A percentile compares a stretch with the other conserved stretches of the same genome.
These are phyloP conservation scores for Cossypha polioptera DNA, from an alignment of 2,797 vertebrate genomes.

Conservation along the genomic window DNA sequence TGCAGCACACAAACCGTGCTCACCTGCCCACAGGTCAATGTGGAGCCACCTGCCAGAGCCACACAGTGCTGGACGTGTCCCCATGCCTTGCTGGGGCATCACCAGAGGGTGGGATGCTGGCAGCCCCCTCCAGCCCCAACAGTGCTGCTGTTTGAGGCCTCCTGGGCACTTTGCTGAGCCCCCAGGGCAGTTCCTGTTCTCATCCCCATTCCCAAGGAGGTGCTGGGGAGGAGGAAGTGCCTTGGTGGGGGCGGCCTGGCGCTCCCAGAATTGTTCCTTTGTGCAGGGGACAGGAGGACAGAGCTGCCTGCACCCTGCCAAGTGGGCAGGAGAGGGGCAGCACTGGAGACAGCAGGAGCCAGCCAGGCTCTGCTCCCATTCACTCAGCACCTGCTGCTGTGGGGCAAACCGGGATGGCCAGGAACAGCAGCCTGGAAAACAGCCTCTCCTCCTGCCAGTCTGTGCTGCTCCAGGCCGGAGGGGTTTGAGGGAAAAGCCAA, in stretches of 20 bases:
- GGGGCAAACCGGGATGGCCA: background rate
- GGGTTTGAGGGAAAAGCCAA: background rate
- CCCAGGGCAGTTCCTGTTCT: background rate
- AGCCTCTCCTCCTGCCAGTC: background rate
- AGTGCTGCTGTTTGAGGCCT: background rate
- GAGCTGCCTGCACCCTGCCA: background rate
- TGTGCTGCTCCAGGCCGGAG: background rate
- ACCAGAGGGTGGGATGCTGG: background rate
- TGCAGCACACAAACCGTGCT: background rate
- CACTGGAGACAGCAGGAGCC: background rate
- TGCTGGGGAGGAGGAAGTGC: conserved; percentile 16
- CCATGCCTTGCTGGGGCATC: fast-evolving
- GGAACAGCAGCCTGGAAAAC: background rate
- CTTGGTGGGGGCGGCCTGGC: background rate
- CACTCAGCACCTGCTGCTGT: background rate
- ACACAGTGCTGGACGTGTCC: fast-evolving
- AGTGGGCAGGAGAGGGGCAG: background rate
- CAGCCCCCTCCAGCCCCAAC: background rate
- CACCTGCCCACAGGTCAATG: background rate
- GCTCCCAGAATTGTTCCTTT: conserved; percentile 77
- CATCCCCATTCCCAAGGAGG: background rate
- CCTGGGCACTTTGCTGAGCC: background rate
- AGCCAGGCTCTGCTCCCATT: background rate
- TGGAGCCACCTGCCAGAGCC: background rate
- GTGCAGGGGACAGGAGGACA: background rate